A percentile compares a stretch with the other conserved stretches of the same genome.
phyloP scores from a whole-genome alignment of 2,113 vertebrate species.

The Fulica atra region DNA sequence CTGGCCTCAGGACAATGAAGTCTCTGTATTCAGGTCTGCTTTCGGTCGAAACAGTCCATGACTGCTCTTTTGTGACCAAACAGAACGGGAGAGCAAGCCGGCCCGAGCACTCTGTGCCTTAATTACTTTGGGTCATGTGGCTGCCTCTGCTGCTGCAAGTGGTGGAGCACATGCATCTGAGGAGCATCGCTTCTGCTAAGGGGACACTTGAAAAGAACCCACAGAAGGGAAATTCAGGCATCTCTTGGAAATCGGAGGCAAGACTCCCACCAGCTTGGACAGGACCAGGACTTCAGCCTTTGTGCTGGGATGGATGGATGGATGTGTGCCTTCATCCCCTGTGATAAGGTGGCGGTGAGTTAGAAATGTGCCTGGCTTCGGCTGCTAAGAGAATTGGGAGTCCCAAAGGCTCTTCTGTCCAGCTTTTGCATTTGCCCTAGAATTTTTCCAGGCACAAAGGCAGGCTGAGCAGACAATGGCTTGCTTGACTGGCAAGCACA shows the following conservation, averaged over 20 bases:
- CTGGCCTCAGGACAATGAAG: slow-evolving; percentile 74
- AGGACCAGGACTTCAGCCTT: background rate
- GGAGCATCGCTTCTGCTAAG: background rate
- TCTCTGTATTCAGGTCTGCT: slow-evolving; percentile 66
- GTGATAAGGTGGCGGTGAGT: background rate
- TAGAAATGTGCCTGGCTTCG: background rate
- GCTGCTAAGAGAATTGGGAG: background rate
- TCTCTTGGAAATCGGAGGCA: background rate
- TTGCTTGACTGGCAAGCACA: slow-evolving; percentile 53
- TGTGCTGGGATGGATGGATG: background rate
- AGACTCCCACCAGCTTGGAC: background rate
- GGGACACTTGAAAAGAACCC: background rate
- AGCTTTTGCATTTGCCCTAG: slow-evolving; percentile 54
- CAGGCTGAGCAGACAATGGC: slow-evolving; percentile 11
- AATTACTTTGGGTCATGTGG: slow-evolving; percentile 65
- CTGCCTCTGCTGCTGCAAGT: slow-evolving; percentile 37
- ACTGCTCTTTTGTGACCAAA: slow-evolving; percentile 75
- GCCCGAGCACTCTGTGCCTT: background rate
- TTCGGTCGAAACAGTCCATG: slow-evolving; percentile 27
- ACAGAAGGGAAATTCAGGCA: background rate
- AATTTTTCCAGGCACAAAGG: slow-evolving; percentile 46
- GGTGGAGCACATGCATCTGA: background rate
- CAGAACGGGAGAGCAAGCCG: slow-evolving; percentile 48
- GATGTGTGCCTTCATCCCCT: background rate
- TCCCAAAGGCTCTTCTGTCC: slow-evolving; percentile 33